A percentile compares a stretch with the other conserved stretches of the same genome.
These are phyloP conservation scores for Pollicipes pollicipes DNA, from an alignment of 1,140 invertebrate genomes.

Conservation along the genomic window DNA sequence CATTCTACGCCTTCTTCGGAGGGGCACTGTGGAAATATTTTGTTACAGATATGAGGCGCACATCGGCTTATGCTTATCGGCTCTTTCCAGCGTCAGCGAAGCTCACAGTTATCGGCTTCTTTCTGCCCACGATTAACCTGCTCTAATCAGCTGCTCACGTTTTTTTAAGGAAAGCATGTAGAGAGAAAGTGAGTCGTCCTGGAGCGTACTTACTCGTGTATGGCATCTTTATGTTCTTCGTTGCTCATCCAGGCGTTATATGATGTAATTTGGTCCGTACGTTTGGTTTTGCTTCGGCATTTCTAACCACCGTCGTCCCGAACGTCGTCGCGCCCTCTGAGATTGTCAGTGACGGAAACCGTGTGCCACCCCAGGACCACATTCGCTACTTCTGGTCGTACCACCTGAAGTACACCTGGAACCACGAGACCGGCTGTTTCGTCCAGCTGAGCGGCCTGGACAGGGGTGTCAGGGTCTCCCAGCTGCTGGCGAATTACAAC, in stretches of 20 bases:
- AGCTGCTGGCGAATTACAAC: constrained; percentile 25
- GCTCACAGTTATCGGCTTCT: no score
- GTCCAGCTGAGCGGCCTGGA: constrained; percentile 24
- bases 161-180: no score
- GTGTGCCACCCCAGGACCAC: constrained; percentile 10
- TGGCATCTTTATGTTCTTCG: background rate
- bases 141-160: no score
- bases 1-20: no score
- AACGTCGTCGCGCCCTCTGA: constrained; percentile 9
- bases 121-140: no score
- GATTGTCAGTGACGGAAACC: constrained; percentile 8
- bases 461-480: constrained; percentile 22
- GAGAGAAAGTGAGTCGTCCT: no score
- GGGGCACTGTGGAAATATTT: no score
- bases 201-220: no score
- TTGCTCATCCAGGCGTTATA: background rate
- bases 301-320: constrained; percentile 12
- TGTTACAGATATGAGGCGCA: no score
- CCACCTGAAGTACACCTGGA: constrained; percentile 23
- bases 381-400: constrained; percentile 23
- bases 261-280: constrained; percentile 14
- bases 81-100: no score
- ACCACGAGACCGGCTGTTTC: constrained; percentile 18
- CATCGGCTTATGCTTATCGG: no score
- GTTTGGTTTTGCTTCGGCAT: constrained; percentile 9